Conservation (phyloP, 2,888 invertebrate species). For the Drosophila anceps region DNA sequence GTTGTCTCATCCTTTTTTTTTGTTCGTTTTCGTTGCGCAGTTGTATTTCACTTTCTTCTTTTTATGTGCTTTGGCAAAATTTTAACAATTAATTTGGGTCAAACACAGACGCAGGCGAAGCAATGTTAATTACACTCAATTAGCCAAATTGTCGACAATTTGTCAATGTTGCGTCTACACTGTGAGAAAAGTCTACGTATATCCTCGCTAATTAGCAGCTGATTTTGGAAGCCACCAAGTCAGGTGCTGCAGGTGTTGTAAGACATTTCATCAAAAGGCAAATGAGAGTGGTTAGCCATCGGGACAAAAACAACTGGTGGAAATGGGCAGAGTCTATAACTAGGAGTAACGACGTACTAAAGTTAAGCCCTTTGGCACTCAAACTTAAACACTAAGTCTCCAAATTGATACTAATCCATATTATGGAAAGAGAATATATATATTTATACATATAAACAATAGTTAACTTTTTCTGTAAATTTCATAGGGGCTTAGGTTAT, state of each 20-base stretch:
- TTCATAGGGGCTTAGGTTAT: not conserved
- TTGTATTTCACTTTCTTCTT: slow-evolving; percentile 41
- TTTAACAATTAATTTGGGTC: slow-evolving; percentile 73
- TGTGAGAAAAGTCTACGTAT: slow-evolving; percentile 26
- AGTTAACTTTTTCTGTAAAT: not conserved
- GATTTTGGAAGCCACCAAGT: slow-evolving; percentile 27
- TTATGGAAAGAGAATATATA: not conserved
- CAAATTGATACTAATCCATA: not conserved
- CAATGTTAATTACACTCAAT: slow-evolving; percentile 77
- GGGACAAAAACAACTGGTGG: not conserved
- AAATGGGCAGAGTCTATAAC: not conserved
- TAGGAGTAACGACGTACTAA: too few relatives aligned
- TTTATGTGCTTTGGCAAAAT: slow-evolving; percentile 46
- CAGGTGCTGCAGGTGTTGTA: not conserved
- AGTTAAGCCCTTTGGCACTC: too few relatives aligned
- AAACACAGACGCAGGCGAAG: slow-evolving; percentile 37
- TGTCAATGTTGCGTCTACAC: slow-evolving; percentile 52
- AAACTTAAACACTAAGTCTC: not conserved
- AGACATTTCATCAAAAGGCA: not conserved
- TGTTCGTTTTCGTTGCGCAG: slow-evolving; percentile 1
- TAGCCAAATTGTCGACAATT: slow-evolving; percentile 74
- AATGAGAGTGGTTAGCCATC: too few relatives aligned
- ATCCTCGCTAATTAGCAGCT: slow-evolving; percentile 50
- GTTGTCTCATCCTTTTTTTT: not conserved
- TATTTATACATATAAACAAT: not conserved